phyloP scores from a whole-genome alignment of 2,888 invertebrate species.

The Sphaeridia pumilis region DNA sequence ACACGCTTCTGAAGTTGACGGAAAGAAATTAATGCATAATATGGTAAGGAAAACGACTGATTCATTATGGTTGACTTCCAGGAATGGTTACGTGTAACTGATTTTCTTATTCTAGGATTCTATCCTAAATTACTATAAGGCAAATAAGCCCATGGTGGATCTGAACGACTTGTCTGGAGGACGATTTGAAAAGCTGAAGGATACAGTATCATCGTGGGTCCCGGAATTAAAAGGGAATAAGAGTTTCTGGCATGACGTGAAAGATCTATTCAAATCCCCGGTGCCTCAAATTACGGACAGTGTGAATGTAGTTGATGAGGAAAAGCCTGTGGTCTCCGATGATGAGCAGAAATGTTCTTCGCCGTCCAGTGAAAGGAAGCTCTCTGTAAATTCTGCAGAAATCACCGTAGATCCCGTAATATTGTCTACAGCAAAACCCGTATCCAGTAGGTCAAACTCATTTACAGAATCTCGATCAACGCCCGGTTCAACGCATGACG shows the following conservation, averaged over 20 bases:
- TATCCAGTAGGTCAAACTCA: too few species aligned
- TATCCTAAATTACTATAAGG: conserved; percentile 33
- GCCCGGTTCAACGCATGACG: too few species aligned
- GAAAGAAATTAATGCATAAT: conserved; percentile 27
- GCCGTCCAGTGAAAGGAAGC: too few species aligned
- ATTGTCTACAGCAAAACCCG: too few species aligned
- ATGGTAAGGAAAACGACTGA: conserved; percentile 23
- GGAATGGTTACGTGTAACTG: neutral
- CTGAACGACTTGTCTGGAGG: conserved; percentile 31
- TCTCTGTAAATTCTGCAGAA: too few species aligned
- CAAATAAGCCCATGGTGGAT: conserved; percentile 33
- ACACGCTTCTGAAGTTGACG: conserved; percentile 27
- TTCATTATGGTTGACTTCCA: neutral
- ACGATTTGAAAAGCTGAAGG: conserved; percentile 33
- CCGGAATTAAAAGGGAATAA: conserved; percentile 29
- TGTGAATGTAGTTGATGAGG: too few species aligned
- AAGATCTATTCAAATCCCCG: conserved; percentile 24
- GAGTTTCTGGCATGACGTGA: conserved; percentile 34
- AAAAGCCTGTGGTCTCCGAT: too few species aligned
- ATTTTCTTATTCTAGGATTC: conserved; percentile 19
- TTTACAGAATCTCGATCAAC: too few species aligned
- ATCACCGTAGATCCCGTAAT: too few species aligned
- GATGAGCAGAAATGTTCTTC: too few species aligned
- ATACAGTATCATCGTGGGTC: conserved; percentile 30
- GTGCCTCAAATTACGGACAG: too few species aligned